Evolutionary conservation across 1,140 invertebrate species (phyloP).

Genomic region (Megalonaias nervosa): DNA sequence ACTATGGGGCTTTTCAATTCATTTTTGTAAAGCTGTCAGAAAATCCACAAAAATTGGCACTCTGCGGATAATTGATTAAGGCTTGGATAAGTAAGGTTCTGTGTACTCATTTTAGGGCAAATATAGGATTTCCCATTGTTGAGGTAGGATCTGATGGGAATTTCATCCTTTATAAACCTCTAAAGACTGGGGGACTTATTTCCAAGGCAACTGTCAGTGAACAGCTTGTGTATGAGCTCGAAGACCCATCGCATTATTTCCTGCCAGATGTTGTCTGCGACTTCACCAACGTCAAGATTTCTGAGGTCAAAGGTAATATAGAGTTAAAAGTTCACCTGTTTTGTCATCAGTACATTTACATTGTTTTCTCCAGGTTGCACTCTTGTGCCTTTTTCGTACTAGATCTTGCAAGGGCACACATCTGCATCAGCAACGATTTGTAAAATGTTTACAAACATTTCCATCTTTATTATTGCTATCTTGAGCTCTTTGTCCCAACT

Average conservation of each 20-base stretch:
- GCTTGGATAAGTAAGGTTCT: neutral
- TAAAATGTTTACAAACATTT: no score
- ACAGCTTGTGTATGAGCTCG: slow-evolving; percentile 75
- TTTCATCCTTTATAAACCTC: slow-evolving; percentile 73
- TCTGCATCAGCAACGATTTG: no score
- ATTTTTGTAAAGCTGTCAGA: no score
- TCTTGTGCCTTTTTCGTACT: no score
- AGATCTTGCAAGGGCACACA: no score
- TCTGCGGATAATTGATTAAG: no score
- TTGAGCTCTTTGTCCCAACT: no score
- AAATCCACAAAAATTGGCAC: no score
- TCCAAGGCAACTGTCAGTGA: slow-evolving; percentile 72
- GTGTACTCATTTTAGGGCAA: slow-evolving; percentile 57
- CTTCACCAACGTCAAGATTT: slow-evolving; percentile 71
- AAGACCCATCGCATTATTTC: slow-evolving; percentile 72
- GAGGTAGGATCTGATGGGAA: slow-evolving; percentile 70
- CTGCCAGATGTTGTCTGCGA: slow-evolving; percentile 75
- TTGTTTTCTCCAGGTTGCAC: no score
- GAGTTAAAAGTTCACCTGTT: neutral
- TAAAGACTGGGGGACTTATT: slow-evolving; percentile 73
- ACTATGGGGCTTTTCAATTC: no score
- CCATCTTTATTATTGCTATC: no score
- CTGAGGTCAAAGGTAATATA: slow-evolving; percentile 58
- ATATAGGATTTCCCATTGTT: slow-evolving; percentile 75
- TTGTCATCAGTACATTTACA: no score